phyloP scores from a whole-genome alignment of 2,113 vertebrate species.

The Anarhynchus alexandrinus region DNA sequence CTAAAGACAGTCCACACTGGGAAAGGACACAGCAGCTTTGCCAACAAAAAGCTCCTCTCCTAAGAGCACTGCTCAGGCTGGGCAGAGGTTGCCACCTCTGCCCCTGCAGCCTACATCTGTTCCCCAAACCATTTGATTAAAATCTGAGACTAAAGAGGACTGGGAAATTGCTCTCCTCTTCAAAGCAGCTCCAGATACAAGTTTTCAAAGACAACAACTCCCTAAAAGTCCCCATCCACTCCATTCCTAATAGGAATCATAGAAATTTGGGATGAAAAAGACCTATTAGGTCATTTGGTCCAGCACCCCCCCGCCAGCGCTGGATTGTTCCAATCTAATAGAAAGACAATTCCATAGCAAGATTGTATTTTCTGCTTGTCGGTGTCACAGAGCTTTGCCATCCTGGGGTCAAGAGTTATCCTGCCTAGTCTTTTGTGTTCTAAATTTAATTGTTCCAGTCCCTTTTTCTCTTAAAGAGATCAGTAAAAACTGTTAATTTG shows the following conservation, averaged over 20 bases:
- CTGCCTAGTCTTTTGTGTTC: conserved; percentile 83
- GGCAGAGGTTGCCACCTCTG: neutral
- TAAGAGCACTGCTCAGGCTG: neutral
- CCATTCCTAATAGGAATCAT: neutral
- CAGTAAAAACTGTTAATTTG: conserved; percentile 99
- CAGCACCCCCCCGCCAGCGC: neutral
- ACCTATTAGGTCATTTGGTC: conserved; percentile 11
- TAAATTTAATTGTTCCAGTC: conserved; percentile 91
- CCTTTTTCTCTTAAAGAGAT: conserved; percentile 86
- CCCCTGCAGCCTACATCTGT: neutral
- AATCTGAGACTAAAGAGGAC: neutral
- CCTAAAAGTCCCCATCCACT: neutral
- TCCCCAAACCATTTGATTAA: neutral
- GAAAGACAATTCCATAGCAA: conserved; percentile 66
- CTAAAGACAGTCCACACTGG: neutral
- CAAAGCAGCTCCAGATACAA: neutral
- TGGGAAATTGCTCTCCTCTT: neutral
- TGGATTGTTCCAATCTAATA: conserved; percentile 59
- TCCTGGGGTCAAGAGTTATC: conserved; percentile 81
- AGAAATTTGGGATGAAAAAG: conserved; percentile 30
- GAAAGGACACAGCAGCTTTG: neutral
- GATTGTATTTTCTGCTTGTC: conserved; percentile 74
- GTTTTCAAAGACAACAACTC: neutral
- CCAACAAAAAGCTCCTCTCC: neutral
- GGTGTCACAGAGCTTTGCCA: conserved; percentile 75